Percentiles rank a stretch among this genome's conserved stretches.
Evolutionary conservation across 2,888 invertebrate species (phyloP).

Genomic region (Drosophila rubida): DNA sequence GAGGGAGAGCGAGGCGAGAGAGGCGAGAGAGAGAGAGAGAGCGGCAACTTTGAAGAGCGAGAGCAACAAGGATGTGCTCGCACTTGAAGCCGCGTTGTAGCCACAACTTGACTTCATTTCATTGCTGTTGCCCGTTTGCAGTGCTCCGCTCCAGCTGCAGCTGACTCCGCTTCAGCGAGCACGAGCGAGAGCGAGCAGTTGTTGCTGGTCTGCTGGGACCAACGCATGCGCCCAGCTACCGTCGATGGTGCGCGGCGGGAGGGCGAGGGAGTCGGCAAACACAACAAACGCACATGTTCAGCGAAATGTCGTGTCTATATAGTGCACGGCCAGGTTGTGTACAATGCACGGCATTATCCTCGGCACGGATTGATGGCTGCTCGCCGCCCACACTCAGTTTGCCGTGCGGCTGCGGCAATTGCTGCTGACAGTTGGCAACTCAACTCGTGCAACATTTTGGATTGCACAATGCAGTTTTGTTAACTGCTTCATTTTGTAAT

Average conservation of each 20-base stretch:
- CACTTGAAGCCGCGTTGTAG: too few species aligned
- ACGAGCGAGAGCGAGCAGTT: conserved; percentile 3
- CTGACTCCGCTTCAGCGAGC: not conserved
- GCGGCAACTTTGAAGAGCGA: too few species aligned
- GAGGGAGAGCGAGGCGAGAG: not conserved
- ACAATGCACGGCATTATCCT: too few species aligned
- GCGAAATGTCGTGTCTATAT: too few species aligned
- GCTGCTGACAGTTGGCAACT: too few species aligned
- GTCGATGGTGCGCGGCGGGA: not conserved
- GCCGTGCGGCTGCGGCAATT: too few species aligned
- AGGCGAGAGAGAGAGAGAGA: not conserved
- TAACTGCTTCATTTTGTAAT: too few species aligned
- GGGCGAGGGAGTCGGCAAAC: conserved; percentile 12
- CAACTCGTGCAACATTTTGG: too few species aligned
- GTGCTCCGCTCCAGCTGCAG: not conserved
- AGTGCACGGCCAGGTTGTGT: too few species aligned
- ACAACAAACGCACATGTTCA: conserved; percentile 38
- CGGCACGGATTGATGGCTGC: too few species aligned
- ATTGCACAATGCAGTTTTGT: too few species aligned
- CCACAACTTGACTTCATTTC: not conserved
- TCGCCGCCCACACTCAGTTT: too few species aligned
- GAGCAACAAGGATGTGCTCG: conserved; percentile 9
- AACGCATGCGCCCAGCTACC: conserved; percentile 46
- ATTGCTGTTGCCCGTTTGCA: not conserved
- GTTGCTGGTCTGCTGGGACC: conserved; percentile 27